Base-by-base conservation (phyloP, 1,140 invertebrate genomes). In the Aphelinus atriplicis region DNA sequence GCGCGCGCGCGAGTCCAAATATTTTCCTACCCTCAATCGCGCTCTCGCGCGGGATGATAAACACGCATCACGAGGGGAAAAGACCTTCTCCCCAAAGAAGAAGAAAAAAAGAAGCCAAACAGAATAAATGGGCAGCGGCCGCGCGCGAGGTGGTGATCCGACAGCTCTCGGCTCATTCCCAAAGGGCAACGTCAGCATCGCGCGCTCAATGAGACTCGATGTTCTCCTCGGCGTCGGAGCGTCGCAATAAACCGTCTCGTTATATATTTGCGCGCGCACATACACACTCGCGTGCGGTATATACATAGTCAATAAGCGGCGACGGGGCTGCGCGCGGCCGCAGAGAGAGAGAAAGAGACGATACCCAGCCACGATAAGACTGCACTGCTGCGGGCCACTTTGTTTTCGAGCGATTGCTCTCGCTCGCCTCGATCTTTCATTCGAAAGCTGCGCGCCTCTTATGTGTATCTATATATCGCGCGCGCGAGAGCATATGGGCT, bases 181-280 rank as follows among this genome's bases (percentile, higher is more conserved):
- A 26, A 60, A 60, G 58, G 45, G 26, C 58, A 60, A 43, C 42
- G 45, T 6, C 3, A 26, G 5, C 9, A 7, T 6, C 42, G 6
- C n/a, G 7, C 42, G 42, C 7, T 60, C 58, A 2, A 10, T 43
- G 42, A 26, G 65, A 67, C 42, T 56, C 64, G 65, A 67, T 67
- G 51, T 1, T 55, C 53, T 2, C 58, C 58, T 26, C 26, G 26
- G 26, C 26, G 26, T 26, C 26, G 26, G 26, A 26, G 7, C 1
- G 45, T n/a, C 45, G 55, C 66, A 58, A 68, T 68, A 68, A 68
- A 68, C 43, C 58, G 47, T 58, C 66, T 68, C 66, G 66, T 68
- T 68, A 68, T 58, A 26, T 26, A 68, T 57, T 66, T 43, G 64
- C 64, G 47, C 50, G n/a, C 5, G 10, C n/a, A 7, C 48, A 53